phyloP scores from a whole-genome alignment of 2,797 vertebrate genomes.

The Momotus momota region DNA sequence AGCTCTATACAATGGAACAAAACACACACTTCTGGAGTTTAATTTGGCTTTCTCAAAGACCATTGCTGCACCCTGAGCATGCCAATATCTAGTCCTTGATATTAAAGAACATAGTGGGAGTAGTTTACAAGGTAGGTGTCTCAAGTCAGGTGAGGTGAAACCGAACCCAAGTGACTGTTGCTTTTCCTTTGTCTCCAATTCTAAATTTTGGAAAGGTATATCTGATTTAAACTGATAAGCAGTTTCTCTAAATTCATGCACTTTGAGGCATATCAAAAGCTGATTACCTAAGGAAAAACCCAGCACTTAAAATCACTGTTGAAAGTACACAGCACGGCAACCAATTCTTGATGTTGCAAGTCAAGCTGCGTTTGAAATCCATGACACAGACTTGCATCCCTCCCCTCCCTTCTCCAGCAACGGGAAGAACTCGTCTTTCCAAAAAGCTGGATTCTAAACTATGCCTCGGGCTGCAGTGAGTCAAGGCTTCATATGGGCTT shows the following conservation, averaged over 20 bases:
- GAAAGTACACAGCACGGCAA: background rate
- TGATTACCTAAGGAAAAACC: background rate
- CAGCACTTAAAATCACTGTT: background rate
- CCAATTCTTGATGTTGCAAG: background rate
- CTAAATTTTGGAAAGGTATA: background rate
- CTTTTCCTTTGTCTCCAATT: background rate
- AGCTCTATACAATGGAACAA: background rate
- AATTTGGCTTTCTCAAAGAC: background rate
- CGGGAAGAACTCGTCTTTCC: slow-evolving; percentile 43
- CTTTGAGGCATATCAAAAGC: background rate
- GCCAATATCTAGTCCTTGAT: accelerated
- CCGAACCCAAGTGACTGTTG: background rate
- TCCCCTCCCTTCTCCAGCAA: slow-evolving; percentile 2
- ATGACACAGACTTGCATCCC: background rate
- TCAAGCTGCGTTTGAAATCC: background rate
- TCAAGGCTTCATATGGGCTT: background rate
- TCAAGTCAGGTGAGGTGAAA: background rate
- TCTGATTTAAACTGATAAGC: background rate
- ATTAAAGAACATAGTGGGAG: background rate
- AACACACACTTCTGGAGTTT: background rate
- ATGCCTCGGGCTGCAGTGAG: slow-evolving; percentile 2
- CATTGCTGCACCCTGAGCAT: background rate
- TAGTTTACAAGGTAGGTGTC: background rate
- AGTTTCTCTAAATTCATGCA: background rate
- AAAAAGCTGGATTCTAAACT: slow-evolving; percentile 10